These are phyloP conservation scores for Eurois occulta DNA, from an alignment of 2,888 invertebrate genomes.

Conservation along the genomic window DNA sequence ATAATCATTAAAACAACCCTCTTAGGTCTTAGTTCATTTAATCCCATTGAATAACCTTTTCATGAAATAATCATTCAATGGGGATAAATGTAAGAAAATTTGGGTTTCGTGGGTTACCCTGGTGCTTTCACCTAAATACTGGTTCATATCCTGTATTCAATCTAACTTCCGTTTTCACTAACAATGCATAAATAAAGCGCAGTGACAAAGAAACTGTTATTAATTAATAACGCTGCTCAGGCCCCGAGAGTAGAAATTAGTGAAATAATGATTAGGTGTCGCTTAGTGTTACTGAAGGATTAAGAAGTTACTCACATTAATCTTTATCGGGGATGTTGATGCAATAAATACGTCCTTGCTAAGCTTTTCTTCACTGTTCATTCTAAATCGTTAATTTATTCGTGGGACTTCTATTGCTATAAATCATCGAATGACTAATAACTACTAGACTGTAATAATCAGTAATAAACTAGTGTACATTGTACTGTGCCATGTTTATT, in stretches of 20 bases:
- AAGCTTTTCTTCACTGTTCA: not conserved
- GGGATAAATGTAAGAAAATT: too few species aligned
- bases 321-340: not conserved
- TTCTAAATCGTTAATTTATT: conserved; percentile 6
- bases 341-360: not conserved
- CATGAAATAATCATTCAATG: too few species aligned
- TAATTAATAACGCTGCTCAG: not conserved
- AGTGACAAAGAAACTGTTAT: not conserved
- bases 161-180: not conserved
- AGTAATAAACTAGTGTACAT: conserved; percentile 25
- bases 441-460: conserved; percentile 27
- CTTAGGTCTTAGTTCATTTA: too few species aligned
- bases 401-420: not conserved
- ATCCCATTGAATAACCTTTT: too few species aligned
- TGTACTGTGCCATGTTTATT: conserved; percentile 1
- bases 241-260: not conserved
- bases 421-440: conserved; percentile 12
- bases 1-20: too few species aligned
- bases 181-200: not conserved
- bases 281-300: not conserved
- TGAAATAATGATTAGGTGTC: not conserved
- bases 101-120: too few species aligned
- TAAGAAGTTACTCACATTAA: conserved; percentile 31
- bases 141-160: conserved; percentile 14
- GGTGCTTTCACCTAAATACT: too few species aligned